Evolutionary conservation across 2,888 invertebrate genomes (phyloP), one percentile per base, ranked within the genome.

Genomic region (Abrostola triplasia): DNA sequence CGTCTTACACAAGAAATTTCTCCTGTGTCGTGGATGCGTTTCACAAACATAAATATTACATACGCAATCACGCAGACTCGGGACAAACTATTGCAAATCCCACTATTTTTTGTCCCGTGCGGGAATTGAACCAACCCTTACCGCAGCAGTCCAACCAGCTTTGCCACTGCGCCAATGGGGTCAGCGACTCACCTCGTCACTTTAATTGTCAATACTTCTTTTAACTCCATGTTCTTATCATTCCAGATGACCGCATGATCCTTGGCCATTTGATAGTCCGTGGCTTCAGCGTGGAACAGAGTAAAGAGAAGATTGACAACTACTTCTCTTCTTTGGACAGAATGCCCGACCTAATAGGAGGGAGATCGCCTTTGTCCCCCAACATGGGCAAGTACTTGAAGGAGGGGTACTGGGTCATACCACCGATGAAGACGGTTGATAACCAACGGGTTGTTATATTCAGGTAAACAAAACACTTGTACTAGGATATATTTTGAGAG

Each of bases 231-330:
- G 10, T 5, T 61, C 41, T 36, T 61, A 6, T 38, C 35, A 12
- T 79, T 83, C 0, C 74, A 87, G 86, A 81, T 64, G 80, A 85
- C 55, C 73, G 77, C 53, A 76, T 80, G 58, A 78, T 85, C 12
- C 56, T 79, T 0, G 80, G 85, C 6, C 77, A 80, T 13, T 71
- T 86, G 0, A 70, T 82, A 0, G 64, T 80, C 0, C 76, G 79
- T 24, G 70, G 74, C 0, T 84, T 85, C 72, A 84, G 83, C 67
- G 77, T 83, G 0, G 84, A 85, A 53, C 78, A 76, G 47, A 59
- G 68, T 5, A 85, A 88, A 47, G 69, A 77, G 56, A 83, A 80
- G 41, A 61, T 88, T 5, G 87, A 88, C 40, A 82, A 83, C 67
- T 84, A 80, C 65, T 83, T 78, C 66, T 70, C 79, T 35, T 76